Percentiles rank a stretch among this genome's conserved stretches.
Conservation (phyloP, 2,797 vertebrate genomes). For the Hippopotamyrus pictus region DNA sequence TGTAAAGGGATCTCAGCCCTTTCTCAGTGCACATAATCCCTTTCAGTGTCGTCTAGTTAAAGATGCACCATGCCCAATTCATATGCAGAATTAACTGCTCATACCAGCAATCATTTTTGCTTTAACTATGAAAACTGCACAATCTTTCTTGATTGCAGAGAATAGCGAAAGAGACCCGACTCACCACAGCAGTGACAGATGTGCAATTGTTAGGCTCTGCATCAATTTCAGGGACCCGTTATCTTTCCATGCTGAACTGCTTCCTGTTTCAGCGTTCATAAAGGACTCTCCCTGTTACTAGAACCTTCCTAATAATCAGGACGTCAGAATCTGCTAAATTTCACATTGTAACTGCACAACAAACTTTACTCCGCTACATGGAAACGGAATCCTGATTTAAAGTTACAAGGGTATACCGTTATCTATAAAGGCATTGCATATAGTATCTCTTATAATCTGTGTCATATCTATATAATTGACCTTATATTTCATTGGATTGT, state of each 20-base stretch:
- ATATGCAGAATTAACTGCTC: neutral
- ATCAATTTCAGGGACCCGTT: neutral
- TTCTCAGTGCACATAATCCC: neutral
- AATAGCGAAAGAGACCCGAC: neutral
- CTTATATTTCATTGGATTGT: constrained; percentile 6
- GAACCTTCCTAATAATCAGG: neutral
- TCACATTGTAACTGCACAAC: constrained; percentile 18
- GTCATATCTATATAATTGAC: neutral
- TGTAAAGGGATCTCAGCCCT: neutral
- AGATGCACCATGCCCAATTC: neutral
- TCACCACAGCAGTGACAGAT: neutral
- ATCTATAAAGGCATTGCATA: constrained; percentile 14
- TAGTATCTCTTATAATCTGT: constrained; percentile 9
- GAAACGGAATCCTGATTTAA: constrained; percentile 7
- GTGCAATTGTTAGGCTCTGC: neutral
- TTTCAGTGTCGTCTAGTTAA: neutral
- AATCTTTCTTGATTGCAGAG: neutral
- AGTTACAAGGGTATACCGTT: neutral
- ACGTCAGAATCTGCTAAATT: neutral
- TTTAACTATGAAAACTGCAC: neutral
- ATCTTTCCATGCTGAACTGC: neutral
- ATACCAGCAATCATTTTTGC: neutral
- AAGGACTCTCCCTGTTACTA: neutral
- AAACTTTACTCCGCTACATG: neutral
- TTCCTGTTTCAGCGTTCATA: neutral